phyloP scores from a whole-genome alignment of 2,888 invertebrate species.

The Leptothorax acervorum region DNA sequence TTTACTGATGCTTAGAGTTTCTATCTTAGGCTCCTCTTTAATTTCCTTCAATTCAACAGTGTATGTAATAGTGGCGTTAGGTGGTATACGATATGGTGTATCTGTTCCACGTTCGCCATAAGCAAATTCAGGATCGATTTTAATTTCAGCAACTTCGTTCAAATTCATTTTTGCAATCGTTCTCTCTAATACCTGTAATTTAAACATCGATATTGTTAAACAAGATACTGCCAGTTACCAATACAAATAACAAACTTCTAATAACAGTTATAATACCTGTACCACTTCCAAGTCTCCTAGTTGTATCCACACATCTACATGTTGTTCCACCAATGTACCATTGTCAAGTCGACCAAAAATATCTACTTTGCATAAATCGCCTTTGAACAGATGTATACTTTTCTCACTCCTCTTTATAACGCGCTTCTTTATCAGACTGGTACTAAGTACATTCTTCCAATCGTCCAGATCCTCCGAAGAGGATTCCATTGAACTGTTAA shows the following conservation, averaged over 20 bases:
- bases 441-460: slow-evolving; percentile 93
- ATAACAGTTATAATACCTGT: slow-evolving; percentile 75
- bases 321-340: slow-evolving; percentile 90
- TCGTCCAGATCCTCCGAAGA: slow-evolving; percentile 76
- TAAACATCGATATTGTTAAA: neutral
- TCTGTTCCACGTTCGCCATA: slow-evolving; percentile 91
- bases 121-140: slow-evolving; percentile 92
- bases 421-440: slow-evolving; percentile 90
- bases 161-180: slow-evolving; percentile 94
- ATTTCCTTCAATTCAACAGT: slow-evolving; percentile 90
- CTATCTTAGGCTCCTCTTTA: slow-evolving; percentile 90
- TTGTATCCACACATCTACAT: slow-evolving; percentile 90
- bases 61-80: slow-evolving; percentile 89
- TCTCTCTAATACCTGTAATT: slow-evolving; percentile 93
- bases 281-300: slow-evolving; percentile 95
- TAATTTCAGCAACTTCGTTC: slow-evolving; percentile 92
- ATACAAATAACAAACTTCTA: neutral
- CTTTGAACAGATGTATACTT: slow-evolving; percentile 90
- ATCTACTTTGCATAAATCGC: slow-evolving; percentile 91
- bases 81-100: slow-evolving; percentile 87
- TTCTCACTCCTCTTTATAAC: slow-evolving; percentile 88
- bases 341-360: slow-evolving; percentile 88
- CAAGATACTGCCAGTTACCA: slow-evolving; percentile 79
- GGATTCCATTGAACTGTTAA: slow-evolving; percentile 79
- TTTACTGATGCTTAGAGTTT: slow-evolving; percentile 89